phyloP scores from a whole-genome alignment of 1,140 invertebrate genomes.

The Cotesia vestalis region DNA sequence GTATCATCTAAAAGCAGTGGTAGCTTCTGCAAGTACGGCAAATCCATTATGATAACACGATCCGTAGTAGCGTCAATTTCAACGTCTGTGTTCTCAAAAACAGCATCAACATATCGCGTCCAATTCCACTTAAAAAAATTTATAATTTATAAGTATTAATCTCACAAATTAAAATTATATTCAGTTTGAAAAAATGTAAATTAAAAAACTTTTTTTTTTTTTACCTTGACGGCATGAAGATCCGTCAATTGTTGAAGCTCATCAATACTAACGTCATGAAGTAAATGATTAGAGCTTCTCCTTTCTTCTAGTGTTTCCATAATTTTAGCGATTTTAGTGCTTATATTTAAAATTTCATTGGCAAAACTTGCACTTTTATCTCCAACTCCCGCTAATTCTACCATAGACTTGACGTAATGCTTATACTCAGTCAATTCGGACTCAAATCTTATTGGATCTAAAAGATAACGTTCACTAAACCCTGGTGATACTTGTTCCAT shows the following conservation, averaged over 20 bases:
- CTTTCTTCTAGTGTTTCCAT: slow-evolving; percentile 77
- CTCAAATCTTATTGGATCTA: slow-evolving; percentile 69
- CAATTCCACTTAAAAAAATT: slow-evolving; percentile 71
- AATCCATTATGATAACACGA: slow-evolving; percentile 71
- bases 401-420: slow-evolving; percentile 70
- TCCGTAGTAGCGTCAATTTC: slow-evolving; percentile 64
- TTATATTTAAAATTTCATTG: slow-evolving; percentile 76
- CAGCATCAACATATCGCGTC: slow-evolving; percentile 70
- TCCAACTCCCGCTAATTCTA: slow-evolving; percentile 61
- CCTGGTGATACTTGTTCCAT: slow-evolving; percentile 75
- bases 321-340: slow-evolving; percentile 77
- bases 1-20: slow-evolving; percentile 65
- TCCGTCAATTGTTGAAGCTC: slow-evolving; percentile 69
- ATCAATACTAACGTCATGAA: slow-evolving; percentile 76
- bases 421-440: slow-evolving; percentile 71
- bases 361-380: slow-evolving; percentile 69
- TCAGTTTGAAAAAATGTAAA: not conserved
- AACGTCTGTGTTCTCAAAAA: slow-evolving; percentile 70
- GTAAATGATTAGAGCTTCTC: slow-evolving; percentile 75
- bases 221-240: slow-evolving; percentile 59
- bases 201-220: slow-evolving; percentile 12
- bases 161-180: not conserved
- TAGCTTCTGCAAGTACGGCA: slow-evolving; percentile 71
- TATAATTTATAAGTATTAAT: not conserved
- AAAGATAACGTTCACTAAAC: slow-evolving; percentile 73